These are phyloP conservation scores for Anthopleura sola DNA, from an alignment of 64 coral and sea anemone genomes.

Conservation along the genomic window DNA sequence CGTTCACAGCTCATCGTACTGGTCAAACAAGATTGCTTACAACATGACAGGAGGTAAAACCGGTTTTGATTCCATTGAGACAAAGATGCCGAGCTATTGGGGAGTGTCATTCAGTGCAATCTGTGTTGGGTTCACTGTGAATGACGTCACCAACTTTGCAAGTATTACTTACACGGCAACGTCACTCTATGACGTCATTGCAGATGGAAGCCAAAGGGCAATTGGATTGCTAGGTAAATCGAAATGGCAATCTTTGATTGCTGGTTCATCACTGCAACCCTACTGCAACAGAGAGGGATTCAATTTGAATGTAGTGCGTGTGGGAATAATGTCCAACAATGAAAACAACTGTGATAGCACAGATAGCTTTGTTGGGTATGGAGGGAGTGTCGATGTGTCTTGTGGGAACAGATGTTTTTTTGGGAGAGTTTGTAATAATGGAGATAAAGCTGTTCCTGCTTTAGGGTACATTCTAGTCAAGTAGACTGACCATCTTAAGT, in stretches of 20 bases:
- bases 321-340: not conserved
- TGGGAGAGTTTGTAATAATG: not conserved
- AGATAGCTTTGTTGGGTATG: not conserved
- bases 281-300: conserved; percentile 13
- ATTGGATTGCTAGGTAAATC: not conserved
- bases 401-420: not conserved
- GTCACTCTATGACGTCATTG: conserved; percentile 28
- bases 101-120: conserved; percentile 38
- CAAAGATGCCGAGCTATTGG: conserved; percentile 49
- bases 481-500: not conserved
- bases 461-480: not conserved
- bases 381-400: not conserved
- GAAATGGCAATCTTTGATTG: not conserved
- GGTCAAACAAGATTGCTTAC: conserved; percentile 51
- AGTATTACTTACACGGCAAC: not conserved
- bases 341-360: not conserved
- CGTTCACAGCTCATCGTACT: conserved; percentile 12
- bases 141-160: conserved; percentile 21
- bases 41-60: conserved; percentile 35
- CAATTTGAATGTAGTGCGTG: not conserved
- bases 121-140: conserved; percentile 37
- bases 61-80: conserved; percentile 37
- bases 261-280: not conserved
- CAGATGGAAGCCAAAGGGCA: not conserved
- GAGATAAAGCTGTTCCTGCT: not conserved